phyloP scores from a whole-genome alignment of 2,797 vertebrate genomes.

The Aulostomus chinensis region DNA sequence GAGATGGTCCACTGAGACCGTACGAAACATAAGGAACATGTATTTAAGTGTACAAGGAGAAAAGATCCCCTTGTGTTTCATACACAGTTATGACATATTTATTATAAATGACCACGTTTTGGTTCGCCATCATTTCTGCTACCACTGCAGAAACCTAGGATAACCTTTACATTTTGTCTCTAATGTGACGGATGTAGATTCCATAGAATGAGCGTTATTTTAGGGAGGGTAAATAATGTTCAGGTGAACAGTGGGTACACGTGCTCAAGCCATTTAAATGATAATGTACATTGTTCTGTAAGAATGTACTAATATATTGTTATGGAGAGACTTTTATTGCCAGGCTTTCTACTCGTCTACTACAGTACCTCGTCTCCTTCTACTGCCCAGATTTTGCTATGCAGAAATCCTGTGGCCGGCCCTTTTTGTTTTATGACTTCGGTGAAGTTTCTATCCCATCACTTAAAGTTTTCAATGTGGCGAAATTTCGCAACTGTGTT shows the following conservation, averaged over 20 bases:
- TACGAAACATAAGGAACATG: not conserved
- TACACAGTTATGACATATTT: too few species aligned
- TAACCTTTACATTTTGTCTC: not conserved
- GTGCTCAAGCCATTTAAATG: conserved; percentile 47
- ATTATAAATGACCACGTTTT: too few species aligned
- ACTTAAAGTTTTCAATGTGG: conserved; percentile 10
- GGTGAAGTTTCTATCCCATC: conserved; percentile 70
- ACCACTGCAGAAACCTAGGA: not conserved
- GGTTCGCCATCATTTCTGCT: conserved; percentile 1
- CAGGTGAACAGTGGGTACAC: too few species aligned
- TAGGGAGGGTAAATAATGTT: not conserved
- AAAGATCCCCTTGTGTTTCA: not conserved
- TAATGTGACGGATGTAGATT: not conserved
- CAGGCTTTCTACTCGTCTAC: conserved; percentile 7
- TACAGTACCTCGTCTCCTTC: conserved; percentile 7
- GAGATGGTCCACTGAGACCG: too few species aligned
- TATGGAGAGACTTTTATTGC: conserved; percentile 1
- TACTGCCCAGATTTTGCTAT: conserved; percentile 58
- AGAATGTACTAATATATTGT: conserved; percentile 16
- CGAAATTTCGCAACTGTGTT: conserved; percentile 1
- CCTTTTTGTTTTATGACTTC: conserved; percentile 74
- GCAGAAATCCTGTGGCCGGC: conserved; percentile 50
- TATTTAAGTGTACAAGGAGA: not conserved
- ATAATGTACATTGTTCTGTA: conserved; percentile 1
- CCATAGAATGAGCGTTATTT: not conserved